Evolutionary conservation across 1,140 invertebrate species (phyloP).

Genomic region (Aphaenogaster ashmeadi): DNA sequence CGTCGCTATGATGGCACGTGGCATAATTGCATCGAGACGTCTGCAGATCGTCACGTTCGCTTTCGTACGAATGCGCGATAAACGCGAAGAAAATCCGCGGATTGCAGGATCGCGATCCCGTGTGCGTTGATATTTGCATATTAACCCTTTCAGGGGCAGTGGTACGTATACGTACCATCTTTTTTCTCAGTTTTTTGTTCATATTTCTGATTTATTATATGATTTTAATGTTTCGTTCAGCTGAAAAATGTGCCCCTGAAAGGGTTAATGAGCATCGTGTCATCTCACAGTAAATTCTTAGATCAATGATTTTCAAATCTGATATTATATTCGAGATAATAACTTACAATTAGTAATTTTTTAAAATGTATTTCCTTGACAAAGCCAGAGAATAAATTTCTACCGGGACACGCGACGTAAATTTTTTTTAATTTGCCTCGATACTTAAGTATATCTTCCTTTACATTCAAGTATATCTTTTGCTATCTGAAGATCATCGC

Average conservation of each 20-base stretch:
- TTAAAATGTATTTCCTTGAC: neutral
- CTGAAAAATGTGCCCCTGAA: no score
- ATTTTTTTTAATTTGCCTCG: neutral
- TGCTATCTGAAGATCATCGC: neutral
- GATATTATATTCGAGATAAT: no score
- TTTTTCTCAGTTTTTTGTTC: no score
- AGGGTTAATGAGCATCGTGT: neutral
- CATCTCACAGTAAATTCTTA: neutral
- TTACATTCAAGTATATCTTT: neutral
- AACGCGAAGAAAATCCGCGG: neutral
- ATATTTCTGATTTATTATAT: no score
- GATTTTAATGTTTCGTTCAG: no score
- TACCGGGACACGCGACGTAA: neutral
- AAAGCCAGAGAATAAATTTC: neutral
- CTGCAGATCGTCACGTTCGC: slow-evolving; percentile 25
- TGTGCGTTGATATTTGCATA: neutral
- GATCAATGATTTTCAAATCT: neutral
- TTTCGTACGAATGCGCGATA: slow-evolving; percentile 14
- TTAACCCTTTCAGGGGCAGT: neutral
- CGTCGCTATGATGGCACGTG: neutral
- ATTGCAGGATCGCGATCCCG: neutral
- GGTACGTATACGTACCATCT: no score
- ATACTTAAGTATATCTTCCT: neutral
- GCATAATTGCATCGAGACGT: neutral
- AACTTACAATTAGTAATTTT: no score